Base-by-base conservation (phyloP, 2,113 vertebrate genomes). In the Saguinus imperator region DNA sequence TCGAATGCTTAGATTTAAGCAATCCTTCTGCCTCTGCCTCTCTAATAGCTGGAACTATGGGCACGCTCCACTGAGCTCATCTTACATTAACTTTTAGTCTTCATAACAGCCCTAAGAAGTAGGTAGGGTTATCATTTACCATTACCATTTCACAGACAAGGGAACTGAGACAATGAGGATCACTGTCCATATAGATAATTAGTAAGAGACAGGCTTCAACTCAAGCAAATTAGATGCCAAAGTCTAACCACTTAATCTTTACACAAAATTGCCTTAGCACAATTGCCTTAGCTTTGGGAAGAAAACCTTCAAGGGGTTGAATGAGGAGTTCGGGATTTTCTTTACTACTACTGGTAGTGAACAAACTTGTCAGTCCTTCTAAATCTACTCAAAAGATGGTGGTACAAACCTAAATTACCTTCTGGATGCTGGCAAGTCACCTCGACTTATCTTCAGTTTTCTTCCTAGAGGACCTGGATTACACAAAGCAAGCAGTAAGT, bases 301-400 rank as follows among this genome's bases (percentile, higher is more conserved):
- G 37, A 68, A 89, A 77, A 57, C 20, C 37, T 5, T 85, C 76
- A 68, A 45, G 11, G 37, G 16, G 16, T 3, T 57, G 16, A 90
- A 66, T 29, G 57, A 68, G 48, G 20, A 0, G 6, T 21, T 85
- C 21, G 25, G 10, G 21, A 68, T 43, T 70, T 81, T 73, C 66
- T 86, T 72, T 52, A 29, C 57, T 52, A 48, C 11, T 57, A 18
- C 27, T 87, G 37, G 35, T 37, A 43, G 40, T 79, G 57, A 87
- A 48, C 4, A 87, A 57, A 21, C 21, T 50, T 64, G 11, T 45
- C 55, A 85, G 21, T 84, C 66, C 4, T 76, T 88, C 55, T 88
- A 91, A 90, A 77, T 23, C 50, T 95, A 32, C 37, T 89, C 29
- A 91, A 93, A 92, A 87, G 17, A 23, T 66, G n/a, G 27, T 76